Evolutionary conservation across 2,888 invertebrate species (phyloP).

Genomic region (Agrochola lychnidis): DNA sequence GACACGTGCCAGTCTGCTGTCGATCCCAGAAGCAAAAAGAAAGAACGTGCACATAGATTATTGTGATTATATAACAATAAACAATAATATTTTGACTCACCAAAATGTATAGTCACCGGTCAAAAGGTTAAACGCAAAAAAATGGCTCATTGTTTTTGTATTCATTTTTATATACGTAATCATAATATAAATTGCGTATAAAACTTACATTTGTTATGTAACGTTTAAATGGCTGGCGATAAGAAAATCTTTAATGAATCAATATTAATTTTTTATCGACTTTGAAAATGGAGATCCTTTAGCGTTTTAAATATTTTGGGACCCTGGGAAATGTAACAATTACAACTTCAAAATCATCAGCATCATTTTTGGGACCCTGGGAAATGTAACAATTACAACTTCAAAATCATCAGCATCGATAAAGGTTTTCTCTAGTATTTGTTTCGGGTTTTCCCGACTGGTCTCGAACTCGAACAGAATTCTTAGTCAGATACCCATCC

Average conservation of each 20-base stretch:
- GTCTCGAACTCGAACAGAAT: neutral
- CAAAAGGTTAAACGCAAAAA: conserved; percentile 37
- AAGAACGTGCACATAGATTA: conserved; percentile 7
- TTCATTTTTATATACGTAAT: conserved; percentile 19
- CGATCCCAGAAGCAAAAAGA: conserved; percentile 6
- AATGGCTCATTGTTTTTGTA: conserved; percentile 26
- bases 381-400: neutral
- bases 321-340: neutral
- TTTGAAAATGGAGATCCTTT: neutral
- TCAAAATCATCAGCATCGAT: neutral
- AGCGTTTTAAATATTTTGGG: neutral
- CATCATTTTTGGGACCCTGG: neutral
- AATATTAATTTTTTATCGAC: neutral
- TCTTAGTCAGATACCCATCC: neutral
- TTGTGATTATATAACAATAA: conserved; percentile 4
- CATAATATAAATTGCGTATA: conserved; percentile 18
- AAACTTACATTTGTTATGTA: conserved; percentile 27
- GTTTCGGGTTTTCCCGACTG: neutral
- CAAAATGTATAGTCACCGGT: conserved; percentile 18
- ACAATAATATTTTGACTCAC: conserved; percentile 22
- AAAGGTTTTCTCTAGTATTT: neutral
- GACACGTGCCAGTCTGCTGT: conserved; percentile 3
- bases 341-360: no score
- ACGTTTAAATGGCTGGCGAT: conserved; percentile 9
- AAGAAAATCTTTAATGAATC: neutral